These are phyloP conservation scores for Amblyopsis rosae DNA, from an alignment of 2,113 vertebrate genomes.

Conservation along the genomic window DNA sequence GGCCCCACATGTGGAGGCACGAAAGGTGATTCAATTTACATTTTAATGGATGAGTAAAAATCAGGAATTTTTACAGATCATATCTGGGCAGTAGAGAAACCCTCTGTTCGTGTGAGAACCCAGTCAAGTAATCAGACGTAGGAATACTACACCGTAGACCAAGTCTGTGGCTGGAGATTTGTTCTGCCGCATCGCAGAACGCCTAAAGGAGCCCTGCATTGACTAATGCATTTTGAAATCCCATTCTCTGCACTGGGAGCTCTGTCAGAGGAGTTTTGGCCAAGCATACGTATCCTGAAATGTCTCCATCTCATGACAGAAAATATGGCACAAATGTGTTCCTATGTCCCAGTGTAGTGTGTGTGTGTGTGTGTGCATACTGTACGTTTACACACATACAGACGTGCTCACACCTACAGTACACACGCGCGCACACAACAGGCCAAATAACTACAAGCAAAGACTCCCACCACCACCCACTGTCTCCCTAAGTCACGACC, in stretches of 20 bases:
- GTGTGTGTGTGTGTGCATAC: not conserved
- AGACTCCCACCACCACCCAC: constrained; percentile 49
- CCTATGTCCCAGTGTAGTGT: not conserved
- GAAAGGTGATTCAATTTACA: no score
- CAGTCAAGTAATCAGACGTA: constrained; percentile 7
- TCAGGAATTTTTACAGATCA: not conserved
- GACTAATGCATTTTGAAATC: constrained; percentile 1
- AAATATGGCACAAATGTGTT: constrained; percentile 13
- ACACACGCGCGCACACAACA: constrained; percentile 4
- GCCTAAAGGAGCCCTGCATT: not conserved
- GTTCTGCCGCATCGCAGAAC: not conserved
- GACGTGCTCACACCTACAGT: constrained; percentile 14
- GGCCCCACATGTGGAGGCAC: no score
- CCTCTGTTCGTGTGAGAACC: not conserved
- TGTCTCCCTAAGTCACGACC: constrained; percentile 43
- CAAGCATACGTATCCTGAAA: not conserved
- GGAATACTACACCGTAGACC: not conserved
- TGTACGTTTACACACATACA: not conserved
- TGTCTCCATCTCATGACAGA: not conserved
- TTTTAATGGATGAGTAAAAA: not conserved
- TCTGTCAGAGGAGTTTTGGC: constrained; percentile 1
- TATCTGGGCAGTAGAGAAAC: not conserved
- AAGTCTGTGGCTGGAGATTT: not conserved
- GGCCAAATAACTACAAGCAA: constrained; percentile 44
- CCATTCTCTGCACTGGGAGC: not conserved